phyloP scores from a whole-genome alignment of 1,140 invertebrate genomes.

The Diploscapter pachys region DNA sequence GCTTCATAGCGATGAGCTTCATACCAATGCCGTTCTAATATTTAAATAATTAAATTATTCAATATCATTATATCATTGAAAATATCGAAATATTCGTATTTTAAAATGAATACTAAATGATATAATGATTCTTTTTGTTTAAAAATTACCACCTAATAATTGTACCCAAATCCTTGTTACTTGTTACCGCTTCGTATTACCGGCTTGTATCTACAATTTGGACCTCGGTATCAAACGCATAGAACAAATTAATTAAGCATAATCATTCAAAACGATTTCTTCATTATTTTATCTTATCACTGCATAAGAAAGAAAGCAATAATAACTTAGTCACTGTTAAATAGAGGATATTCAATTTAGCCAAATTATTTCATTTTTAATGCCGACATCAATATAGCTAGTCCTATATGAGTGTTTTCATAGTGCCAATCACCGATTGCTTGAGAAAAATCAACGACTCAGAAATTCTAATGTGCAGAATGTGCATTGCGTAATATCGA shows the following conservation, averaged over 20 bases:
- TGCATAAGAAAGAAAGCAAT: not conserved
- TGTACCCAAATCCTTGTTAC: constrained; percentile 7
- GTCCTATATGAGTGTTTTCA: too few species aligned
- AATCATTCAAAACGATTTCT: not conserved
- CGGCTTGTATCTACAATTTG: not conserved
- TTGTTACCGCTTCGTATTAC: constrained; percentile 5
- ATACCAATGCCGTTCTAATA: constrained; percentile 53
- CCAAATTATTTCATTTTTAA: too few species aligned
- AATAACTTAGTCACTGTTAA: too few species aligned
- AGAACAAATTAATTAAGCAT: too few species aligned
- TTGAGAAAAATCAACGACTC: too few species aligned
- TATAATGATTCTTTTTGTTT: constrained; percentile 11
- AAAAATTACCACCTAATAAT: not conserved
- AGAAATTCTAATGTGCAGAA: too few species aligned
- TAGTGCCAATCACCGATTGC: too few species aligned
- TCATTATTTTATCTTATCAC: not conserved
- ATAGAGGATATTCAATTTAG: too few species aligned
- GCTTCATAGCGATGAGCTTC: constrained; percentile 58
- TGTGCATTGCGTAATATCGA: too few species aligned
- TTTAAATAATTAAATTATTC: constrained; percentile 11
- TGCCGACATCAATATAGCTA: too few species aligned
- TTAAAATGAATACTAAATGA: not conserved
- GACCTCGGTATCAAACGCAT: too few species aligned
- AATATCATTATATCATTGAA: not conserved
- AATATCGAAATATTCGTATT: constrained; percentile 2